Percentiles rank a stretch among this genome's conserved stretches.
phyloP scores from a whole-genome alignment of 1,140 invertebrate genomes.

The Nephotettix cincticeps region DNA sequence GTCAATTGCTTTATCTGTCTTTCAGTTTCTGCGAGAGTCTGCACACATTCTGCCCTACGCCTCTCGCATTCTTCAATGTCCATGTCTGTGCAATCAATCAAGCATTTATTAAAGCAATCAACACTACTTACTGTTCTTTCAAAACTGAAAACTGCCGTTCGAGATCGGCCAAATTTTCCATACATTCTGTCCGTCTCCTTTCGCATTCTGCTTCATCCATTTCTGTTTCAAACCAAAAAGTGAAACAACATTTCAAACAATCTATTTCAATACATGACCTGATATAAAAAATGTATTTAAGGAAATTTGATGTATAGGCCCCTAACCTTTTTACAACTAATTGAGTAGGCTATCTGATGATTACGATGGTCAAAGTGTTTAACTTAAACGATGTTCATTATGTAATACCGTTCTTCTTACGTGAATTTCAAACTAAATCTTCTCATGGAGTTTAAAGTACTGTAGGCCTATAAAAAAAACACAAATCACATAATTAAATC shows the following conservation, averaged over 20 bases:
- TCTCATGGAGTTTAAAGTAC: too few species aligned
- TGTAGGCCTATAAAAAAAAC: too few species aligned
- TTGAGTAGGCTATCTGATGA: neutral
- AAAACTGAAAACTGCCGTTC: conserved; percentile 86
- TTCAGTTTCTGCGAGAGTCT: conserved; percentile 85
- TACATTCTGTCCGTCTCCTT: conserved; percentile 72
- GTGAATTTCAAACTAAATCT: too few species aligned
- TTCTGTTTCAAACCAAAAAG: conserved; percentile 55
- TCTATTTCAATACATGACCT: too few species aligned
- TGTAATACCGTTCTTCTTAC: too few species aligned
- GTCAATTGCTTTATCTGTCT: conserved; percentile 81
- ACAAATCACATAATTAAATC: too few species aligned
- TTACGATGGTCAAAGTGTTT: neutral
- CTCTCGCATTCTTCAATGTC: conserved; percentile 90
- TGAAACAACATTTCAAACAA: neutral
- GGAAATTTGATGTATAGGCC: neutral
- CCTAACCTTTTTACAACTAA: neutral
- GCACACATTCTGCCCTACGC: conserved; percentile 74
- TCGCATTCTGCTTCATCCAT: conserved; percentile 94
- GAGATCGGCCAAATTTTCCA: conserved; percentile 83
- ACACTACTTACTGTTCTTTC: conserved; percentile 71
- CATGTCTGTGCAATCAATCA: conserved; percentile 63
- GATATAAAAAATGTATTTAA: neutral
- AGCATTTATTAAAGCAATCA: conserved; percentile 2
- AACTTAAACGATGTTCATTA: too few species aligned